Evolutionary conservation across 2,888 invertebrate species (phyloP).

Genomic region (Oscheius sp.): DNA sequence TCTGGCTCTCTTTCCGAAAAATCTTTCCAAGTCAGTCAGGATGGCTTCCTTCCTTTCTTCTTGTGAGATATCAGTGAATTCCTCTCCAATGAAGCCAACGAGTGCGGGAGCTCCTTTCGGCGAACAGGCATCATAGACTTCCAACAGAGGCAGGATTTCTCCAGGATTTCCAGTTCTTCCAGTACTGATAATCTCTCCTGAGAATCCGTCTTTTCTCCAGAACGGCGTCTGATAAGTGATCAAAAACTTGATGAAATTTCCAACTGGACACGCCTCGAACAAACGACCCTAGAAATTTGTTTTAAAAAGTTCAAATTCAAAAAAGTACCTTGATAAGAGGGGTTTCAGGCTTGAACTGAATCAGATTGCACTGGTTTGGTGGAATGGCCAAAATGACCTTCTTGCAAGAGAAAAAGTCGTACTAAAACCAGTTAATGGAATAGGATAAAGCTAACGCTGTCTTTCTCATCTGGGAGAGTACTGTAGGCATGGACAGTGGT

Average conservation of each 20-base stretch:
- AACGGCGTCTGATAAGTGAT: conserved; percentile 72
- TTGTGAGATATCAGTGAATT: conserved; percentile 35
- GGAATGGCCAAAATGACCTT: conserved; percentile 52
- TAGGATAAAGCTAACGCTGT: conserved; percentile 3
- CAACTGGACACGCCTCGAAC: conserved; percentile 36
- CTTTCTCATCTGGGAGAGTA: conserved; percentile 29
- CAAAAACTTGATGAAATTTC: conserved; percentile 70
- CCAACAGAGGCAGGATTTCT: conserved; percentile 42
- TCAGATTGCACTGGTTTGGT: conserved; percentile 44
- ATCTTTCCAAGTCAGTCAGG: conserved; percentile 57
- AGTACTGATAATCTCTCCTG: conserved; percentile 70
- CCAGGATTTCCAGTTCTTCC: conserved; percentile 42
- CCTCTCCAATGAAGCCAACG: conserved; percentile 70
- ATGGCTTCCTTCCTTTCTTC: conserved; percentile 71
- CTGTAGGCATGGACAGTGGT: conserved; percentile 32
- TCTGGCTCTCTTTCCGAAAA: conserved; percentile 49
- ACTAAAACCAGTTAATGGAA: conserved; percentile 13
- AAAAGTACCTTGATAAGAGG: conserved; percentile 43
- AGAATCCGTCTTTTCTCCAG: conserved; percentile 72
- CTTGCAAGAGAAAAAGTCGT: conserved; percentile 25
- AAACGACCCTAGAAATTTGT: too few relatives aligned
- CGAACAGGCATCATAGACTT: conserved; percentile 41
- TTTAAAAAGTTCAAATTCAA: too few relatives aligned
- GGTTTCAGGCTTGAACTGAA: conserved; percentile 38
- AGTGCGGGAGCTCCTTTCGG: conserved; percentile 70